Evolutionary conservation across 2,797 vertebrate genomes (phyloP).

Genomic region (Brachyalestes nurse): DNA sequence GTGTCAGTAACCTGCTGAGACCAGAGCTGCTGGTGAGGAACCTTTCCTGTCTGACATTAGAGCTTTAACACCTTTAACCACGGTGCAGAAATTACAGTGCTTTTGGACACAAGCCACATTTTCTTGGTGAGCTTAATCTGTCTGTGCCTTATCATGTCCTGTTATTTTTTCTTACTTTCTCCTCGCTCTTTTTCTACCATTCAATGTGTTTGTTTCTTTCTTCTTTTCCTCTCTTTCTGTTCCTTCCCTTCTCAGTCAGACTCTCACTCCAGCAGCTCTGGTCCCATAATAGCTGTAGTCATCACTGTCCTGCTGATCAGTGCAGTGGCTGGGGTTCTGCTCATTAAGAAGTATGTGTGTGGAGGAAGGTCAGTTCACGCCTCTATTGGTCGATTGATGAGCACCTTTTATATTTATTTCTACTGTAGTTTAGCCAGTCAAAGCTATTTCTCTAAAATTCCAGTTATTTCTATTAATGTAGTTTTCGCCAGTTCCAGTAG

Average conservation of each 20-base stretch:
- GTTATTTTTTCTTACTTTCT: neutral
- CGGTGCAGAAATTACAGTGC: neutral
- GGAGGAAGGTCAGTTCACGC: conserved; percentile 86
- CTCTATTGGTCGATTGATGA: neutral
- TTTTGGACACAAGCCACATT: neutral
- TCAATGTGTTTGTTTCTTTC: neutral
- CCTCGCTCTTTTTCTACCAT: neutral
- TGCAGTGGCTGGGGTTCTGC: conserved; percentile 78
- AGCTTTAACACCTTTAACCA: neutral
- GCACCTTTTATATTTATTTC: neutral
- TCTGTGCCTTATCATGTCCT: neutral
- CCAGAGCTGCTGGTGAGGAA: conserved; percentile 71
- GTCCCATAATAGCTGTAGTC: conserved; percentile 80
- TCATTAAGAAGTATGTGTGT: conserved; percentile 94
- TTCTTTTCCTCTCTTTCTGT: neutral
- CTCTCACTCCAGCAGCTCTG: conserved; percentile 73
- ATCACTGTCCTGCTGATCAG: conserved; percentile 83
- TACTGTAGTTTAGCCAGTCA: neutral
- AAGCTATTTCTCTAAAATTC: no score
- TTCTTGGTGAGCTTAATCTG: neutral
- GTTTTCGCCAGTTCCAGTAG: no score
- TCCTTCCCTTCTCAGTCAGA: conserved; percentile 58
- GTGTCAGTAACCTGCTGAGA: conserved; percentile 84
- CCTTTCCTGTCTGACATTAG: neutral
- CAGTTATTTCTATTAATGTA: no score